These are phyloP conservation scores for Probaryconus sp. DNA, from an alignment of 1,140 invertebrate species.

Conservation along the genomic window DNA sequence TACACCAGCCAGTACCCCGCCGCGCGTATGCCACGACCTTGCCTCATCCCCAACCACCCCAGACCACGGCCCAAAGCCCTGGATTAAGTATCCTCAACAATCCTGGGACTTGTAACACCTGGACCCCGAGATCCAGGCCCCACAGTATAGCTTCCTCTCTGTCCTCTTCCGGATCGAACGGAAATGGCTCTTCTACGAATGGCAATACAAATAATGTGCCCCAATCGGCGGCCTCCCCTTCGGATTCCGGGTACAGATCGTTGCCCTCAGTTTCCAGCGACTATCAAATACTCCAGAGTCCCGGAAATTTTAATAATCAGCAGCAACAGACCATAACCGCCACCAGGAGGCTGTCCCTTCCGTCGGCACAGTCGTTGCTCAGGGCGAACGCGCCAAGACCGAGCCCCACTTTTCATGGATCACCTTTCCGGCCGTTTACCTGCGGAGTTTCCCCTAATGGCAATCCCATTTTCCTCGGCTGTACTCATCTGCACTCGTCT, in stretches of 20 bases:
- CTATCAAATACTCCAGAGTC: constrained; percentile 80
- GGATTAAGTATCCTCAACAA: constrained; percentile 63
- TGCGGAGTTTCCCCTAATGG: constrained; percentile 77
- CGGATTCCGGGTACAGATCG: constrained; percentile 79
- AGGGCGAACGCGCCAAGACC: constrained; percentile 78
- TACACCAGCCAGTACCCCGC: constrained; percentile 73
- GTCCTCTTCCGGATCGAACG: too few species aligned
- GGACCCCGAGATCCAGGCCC: constrained; percentile 71
- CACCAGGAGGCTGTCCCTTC: constrained; percentile 71
- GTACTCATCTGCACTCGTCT: constrained; percentile 74
- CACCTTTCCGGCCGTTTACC: constrained; percentile 78
- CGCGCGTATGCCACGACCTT: constrained; percentile 73
- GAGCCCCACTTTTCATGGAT: constrained; percentile 82
- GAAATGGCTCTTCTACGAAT: too few species aligned
- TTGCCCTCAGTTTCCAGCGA: constrained; percentile 81
- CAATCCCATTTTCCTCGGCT: constrained; percentile 77
- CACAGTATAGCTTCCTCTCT: constrained; percentile 74
- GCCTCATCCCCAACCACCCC: constrained; percentile 77
- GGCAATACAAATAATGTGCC: constrained; percentile 13
- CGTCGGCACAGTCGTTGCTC: constrained; percentile 72
- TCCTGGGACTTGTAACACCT: constrained; percentile 71
- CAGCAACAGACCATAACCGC: constrained; percentile 47
- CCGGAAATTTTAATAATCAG: constrained; percentile 42
- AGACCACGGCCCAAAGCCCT: constrained; percentile 70
- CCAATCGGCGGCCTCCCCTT: constrained; percentile 72